Conservation (phyloP, 1,140 invertebrate species). For the Pogonomyrmex californicus region DNA sequence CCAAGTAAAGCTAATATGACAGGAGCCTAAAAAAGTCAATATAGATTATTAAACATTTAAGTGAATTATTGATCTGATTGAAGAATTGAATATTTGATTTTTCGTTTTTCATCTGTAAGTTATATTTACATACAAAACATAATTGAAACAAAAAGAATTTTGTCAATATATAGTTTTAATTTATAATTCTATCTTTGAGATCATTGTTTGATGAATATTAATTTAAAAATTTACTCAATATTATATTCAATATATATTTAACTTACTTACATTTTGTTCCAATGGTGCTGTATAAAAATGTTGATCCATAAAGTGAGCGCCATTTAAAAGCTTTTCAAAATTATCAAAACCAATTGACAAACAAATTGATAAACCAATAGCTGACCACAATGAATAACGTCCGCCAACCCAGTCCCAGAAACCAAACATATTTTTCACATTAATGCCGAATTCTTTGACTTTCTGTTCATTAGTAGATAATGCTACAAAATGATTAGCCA, state of each 20-base stretch:
- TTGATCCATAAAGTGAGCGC: slow-evolving; percentile 97
- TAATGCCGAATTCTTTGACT: slow-evolving; percentile 98
- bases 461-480: slow-evolving; percentile 97
- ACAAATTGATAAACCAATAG: slow-evolving; percentile 98
- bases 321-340: slow-evolving; percentile 96
- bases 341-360: slow-evolving; percentile 98
- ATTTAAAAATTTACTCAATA: background rate
- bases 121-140: slow-evolving; percentile 17
- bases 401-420: slow-evolving; percentile 99
- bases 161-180: background rate
- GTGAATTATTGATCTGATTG: too few relatives aligned
- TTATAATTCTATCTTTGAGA: slow-evolving; percentile 42
- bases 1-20: slow-evolving; percentile 97
- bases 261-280: slow-evolving; percentile 96
- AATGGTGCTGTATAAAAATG: slow-evolving; percentile 96
- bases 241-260: too few relatives aligned
- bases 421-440: slow-evolving; percentile 99
- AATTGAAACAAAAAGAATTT: background rate
- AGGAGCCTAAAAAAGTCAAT: slow-evolving; percentile 91
- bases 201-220: background rate
- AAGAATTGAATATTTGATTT: too few relatives aligned
- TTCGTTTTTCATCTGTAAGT: too few relatives aligned
- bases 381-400: slow-evolving; percentile 99
- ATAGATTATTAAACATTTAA: slow-evolving; percentile 12
- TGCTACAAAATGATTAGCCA: slow-evolving; percentile 99